Base-by-base conservation (phyloP, 1,140 invertebrate genomes). In the Heliconius melpomene region DNA sequence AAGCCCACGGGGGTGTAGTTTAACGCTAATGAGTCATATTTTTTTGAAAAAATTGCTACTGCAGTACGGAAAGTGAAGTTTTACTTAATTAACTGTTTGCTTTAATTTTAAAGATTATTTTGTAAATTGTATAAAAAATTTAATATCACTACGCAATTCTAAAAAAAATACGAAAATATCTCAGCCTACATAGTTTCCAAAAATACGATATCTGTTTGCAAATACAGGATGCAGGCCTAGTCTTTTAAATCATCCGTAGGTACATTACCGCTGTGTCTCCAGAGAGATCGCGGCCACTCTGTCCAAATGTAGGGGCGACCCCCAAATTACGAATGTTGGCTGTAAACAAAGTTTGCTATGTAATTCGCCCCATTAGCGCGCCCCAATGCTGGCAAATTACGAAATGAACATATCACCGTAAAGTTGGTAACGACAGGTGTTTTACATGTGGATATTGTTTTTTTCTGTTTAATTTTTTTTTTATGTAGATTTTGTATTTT, bases 301-400 rank as follows among this genome's bases (percentile, higher is more conserved):
- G 70, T 75, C 73, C 73, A 71, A 77, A 77, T 80, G 71, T 80
- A 54, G 38, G 13, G 76, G 60, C 79, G 29, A 77, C 38, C 72
- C 71, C 40, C 74, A 36, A 77, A 77, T 80, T 77, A 74, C 79
- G 40, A 75, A 72, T 75, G 46, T 75, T 57, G 78, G 78, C 32
- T 54, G 36, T 79, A 79, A 79, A 79, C 79, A 77, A 80, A 77
- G 38, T 74, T 80, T 70, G 54, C 26, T 26, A 74, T 80, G 75
- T 80, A 77, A 80, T 77, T 38, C 66, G 50, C 71, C 46, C 79
- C 79, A 80, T 77, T 77, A 74, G 70, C 16, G 11, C 52, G 16
- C 74, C n/a, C 60, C 57, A 54, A 72, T 75, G 74, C 11, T 66
- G 60, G 60, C 60, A 66, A 66, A 66, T 66, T 66, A 66, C 60